Evolutionary conservation across 35 echinoderm and acorn worm species (phyloP).

Genomic region (Anneissia japonica): DNA sequence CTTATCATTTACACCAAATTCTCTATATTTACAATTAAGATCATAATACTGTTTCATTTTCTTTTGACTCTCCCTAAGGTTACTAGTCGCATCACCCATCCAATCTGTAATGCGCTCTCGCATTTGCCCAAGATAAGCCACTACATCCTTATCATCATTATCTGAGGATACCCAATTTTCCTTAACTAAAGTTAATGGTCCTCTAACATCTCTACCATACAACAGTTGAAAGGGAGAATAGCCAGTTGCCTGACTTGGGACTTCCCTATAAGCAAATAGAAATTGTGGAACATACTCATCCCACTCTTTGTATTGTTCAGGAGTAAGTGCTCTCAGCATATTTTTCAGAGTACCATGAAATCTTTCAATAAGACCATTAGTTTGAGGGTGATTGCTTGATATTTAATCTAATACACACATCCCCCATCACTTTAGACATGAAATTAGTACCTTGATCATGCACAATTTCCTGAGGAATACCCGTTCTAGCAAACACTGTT

Average conservation of each 20-base stretch:
- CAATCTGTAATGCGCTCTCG: background rate
- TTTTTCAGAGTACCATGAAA: slow-evolving; percentile 30
- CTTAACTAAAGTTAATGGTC: background rate
- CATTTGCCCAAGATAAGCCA: background rate
- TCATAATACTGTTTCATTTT: slow-evolving; percentile 36
- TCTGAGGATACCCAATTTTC: background rate
- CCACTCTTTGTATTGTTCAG: background rate
- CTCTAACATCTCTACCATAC: background rate
- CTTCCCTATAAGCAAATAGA: slow-evolving; percentile 19
- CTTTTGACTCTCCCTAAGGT: background rate
- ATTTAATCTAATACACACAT: slow-evolving; percentile 6
- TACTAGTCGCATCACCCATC: slow-evolving; percentile 7
- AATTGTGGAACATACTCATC: background rate
- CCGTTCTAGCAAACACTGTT: slow-evolving; percentile 10
- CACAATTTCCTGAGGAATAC: slow-evolving; percentile 18
- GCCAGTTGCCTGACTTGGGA: background rate
- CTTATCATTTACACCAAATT: slow-evolving; percentile 27
- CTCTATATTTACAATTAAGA: background rate
- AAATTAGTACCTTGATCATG: slow-evolving; percentile 51
- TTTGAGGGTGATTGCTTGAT: slow-evolving; percentile 31
- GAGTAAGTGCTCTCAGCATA: background rate
- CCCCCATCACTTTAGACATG: slow-evolving; percentile 31
- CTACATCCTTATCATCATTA: slow-evolving; percentile 2
- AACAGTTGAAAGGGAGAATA: background rate
- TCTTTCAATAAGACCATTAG: slow-evolving; percentile 25